phyloP scores from a whole-genome alignment of 1,140 invertebrate genomes.

The Megathymus violae region DNA sequence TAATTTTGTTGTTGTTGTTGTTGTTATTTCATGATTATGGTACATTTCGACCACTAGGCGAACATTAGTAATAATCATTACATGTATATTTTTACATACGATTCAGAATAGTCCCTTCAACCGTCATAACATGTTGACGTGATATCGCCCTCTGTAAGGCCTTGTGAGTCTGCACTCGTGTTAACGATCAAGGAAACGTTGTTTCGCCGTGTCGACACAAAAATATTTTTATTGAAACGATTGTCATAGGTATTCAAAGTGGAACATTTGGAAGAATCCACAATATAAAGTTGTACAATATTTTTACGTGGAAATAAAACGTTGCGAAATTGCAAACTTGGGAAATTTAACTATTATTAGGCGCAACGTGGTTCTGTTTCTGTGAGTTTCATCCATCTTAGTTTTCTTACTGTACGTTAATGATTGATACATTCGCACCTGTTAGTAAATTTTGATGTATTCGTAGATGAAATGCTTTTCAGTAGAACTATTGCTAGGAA shows the following conservation, averaged over 20 bases:
- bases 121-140: slow-evolving; percentile 58
- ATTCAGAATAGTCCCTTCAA: slow-evolving; percentile 41
- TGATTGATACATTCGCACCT: no score
- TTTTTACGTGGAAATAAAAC: slow-evolving; percentile 13
- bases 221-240: slow-evolving; percentile 38
- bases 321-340: no score
- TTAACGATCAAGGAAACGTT: slow-evolving; percentile 60
- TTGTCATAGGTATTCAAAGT: slow-evolving; percentile 31
- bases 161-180: slow-evolving; percentile 55
- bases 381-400: no score
- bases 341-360: no score
- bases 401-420: no score
- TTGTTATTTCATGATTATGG: no score
- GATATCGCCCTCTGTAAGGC: slow-evolving; percentile 53
- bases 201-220: slow-evolving; percentile 58
- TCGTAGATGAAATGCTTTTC: no score
- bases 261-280: slow-evolving; percentile 24
- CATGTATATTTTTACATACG: not conserved
- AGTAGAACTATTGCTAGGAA: no score
- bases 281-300: slow-evolving; percentile 22
- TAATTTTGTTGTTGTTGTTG: no score
- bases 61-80: no score
- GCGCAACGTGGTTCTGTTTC: no score
- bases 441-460: no score
- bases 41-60: not conserved